Conservation (phyloP, 2,888 invertebrate species). For the Petrophora chlorosata region DNA sequence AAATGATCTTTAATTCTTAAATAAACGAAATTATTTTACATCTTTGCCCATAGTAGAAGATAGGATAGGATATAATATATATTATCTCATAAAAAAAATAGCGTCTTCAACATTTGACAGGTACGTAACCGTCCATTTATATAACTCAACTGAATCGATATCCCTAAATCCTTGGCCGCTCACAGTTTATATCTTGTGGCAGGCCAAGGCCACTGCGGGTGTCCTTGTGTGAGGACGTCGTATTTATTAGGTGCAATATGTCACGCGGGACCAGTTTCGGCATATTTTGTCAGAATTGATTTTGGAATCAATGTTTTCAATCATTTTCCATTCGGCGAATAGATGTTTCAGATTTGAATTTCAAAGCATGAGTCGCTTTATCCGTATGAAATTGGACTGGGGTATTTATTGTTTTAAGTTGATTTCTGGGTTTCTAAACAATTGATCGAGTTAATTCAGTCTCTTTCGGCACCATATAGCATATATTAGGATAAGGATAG, state of each 20-base stretch:
- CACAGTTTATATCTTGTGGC: neutral
- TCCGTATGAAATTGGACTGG: too few species aligned
- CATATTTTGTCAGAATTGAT: slow-evolving; percentile 8
- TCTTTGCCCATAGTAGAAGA: too few species aligned
- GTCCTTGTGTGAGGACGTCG: neutral
- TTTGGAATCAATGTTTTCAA: neutral
- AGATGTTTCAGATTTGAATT: neutral
- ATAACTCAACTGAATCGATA: neutral
- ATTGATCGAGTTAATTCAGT: too few species aligned
- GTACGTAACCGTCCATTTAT: neutral
- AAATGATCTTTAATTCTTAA: too few species aligned
- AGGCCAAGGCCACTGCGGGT: neutral
- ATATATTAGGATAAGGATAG: too few species aligned
- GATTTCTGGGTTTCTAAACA: too few species aligned
- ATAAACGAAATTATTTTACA: too few species aligned
- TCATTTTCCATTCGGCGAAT: neutral
- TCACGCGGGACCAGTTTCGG: neutral
- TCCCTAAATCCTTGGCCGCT: neutral
- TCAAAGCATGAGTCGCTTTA: too few species aligned
- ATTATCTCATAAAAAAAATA: too few species aligned
- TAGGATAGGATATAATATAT: too few species aligned
- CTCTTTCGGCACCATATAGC: too few species aligned
- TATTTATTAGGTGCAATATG: slow-evolving; percentile 6
- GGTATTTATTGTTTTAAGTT: too few species aligned
- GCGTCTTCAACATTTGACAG: neutral